Evolutionary conservation across 2,113 vertebrate species (phyloP), one percentile per base, ranked within the genome.

Genomic region (Psophia crepitans): DNA sequence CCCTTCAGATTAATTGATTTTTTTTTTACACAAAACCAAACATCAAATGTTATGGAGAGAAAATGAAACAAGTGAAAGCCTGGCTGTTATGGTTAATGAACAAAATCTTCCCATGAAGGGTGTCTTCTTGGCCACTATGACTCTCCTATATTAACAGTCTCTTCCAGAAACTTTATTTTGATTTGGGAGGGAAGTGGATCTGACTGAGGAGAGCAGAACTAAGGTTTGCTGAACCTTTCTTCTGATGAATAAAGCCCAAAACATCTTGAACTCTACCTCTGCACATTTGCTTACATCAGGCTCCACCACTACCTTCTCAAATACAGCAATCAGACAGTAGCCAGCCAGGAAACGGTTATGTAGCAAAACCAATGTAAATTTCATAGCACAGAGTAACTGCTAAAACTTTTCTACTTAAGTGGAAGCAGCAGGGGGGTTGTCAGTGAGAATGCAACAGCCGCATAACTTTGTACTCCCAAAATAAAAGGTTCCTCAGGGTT

Each of bases 331-430:
- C 87, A 84, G 48, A 41, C 23, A 21, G 44, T 60, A 87, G 57
- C 79, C 69, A 85, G 48, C 35, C 53, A 64, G 32, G 57, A 90
- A 83, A 77, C 68, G 8, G 28, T 82, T 87, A 43, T n/a, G 32
- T 22, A 64, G 80, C 26, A 91, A 92, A 89, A 43, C 39, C 81
- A 82, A 79, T 75, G 77, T 51, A 94, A 86, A 95, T 89, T 89
- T 89, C 66, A 57, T 46, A 82, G 61, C 27, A 51, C n/a, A 61
- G 74, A 70, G 54, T 41, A 93, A 83, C 63, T 70, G 80, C 58
- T 93, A 78, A 86, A 87, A 90, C 21, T 68, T 87, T 86, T 81
- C 86, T 83, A 7, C 56, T 92, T 64, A 74, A 68, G 39, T 75
- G 71, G 53, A 87, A 89, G 32, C 68, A 84, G 61, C 54, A 80